Base-by-base conservation (phyloP, 2,797 vertebrate genomes). In the Acanthurus tractus region DNA sequence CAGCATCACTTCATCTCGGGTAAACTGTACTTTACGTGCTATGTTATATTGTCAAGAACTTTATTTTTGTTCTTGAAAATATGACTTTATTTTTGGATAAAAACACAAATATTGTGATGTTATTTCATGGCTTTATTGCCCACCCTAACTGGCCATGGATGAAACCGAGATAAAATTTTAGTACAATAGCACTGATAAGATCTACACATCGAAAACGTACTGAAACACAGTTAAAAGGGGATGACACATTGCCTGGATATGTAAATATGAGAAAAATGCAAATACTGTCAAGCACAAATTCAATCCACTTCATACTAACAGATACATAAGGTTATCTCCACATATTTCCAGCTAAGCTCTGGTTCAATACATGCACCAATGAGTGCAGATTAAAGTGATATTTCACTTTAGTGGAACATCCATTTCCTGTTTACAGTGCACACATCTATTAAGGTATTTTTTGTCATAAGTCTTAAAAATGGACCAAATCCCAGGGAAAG, bases 301-400 rank as follows among this genome's bases (percentile, higher is more conserved):
- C 25, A 62, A 57, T 58, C 49, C 29, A 40, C 64, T 65, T 73
- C 11, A 38, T 29, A 34, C 42, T 64, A 63, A 81, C 17, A 75
- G 49, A 58, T 64, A 77, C 62, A 70, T 63, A 57, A 50, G 66
- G 65, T 62, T 71, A 74, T 77, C 40, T 72, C 50, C 13, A 25
- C 52, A 66, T 62, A 64, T 81, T 83, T 69, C 8, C 23, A 62
- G 54, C 49, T 67, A 67, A 50, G 50, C 49, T 23, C 48, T 57
- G 29, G 55, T 76, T 83, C 62, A 74, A 55, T 64, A 57, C 70
- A 53, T 61, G 48, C 44, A 78, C 74, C 40, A 54, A 49, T 53
- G 46, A 76, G 63, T 49, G 50, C 29, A 71, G 67, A 83, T 75
- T 66, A 56, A 63, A 77, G 49, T 63, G 44, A 62, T 64, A 74